A percentile compares a stretch with the other conserved stretches of the same genome.
phyloP scores from a whole-genome alignment of 2,113 vertebrate genomes.

The Orycteropus afer region DNA sequence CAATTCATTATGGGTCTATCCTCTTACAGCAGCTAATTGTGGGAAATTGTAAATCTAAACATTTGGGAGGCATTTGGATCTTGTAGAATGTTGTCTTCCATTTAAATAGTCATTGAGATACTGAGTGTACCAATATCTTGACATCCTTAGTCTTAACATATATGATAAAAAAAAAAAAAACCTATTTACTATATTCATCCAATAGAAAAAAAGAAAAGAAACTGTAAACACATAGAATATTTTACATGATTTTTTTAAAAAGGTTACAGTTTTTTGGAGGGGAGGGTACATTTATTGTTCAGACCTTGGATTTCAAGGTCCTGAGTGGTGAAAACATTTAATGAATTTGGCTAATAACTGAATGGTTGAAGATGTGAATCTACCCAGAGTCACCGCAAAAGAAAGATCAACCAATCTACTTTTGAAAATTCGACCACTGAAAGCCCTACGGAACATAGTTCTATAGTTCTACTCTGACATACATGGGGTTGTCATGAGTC shows the following conservation, averaged over 20 bases:
- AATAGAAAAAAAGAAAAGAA: background rate
- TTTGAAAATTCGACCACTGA: background rate
- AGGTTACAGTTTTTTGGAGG: background rate
- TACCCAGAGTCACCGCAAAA: background rate
- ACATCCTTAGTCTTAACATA: background rate
- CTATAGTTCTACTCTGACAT: background rate
- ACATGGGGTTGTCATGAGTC: too few species aligned
- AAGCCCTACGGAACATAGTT: background rate
- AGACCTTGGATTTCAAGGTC: background rate
- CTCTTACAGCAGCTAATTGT: background rate
- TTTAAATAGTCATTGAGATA: background rate
- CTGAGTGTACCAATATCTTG: background rate
- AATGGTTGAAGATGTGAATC: background rate
- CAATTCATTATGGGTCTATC: background rate
- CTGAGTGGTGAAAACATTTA: background rate
- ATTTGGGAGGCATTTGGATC: background rate
- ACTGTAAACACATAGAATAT: background rate
- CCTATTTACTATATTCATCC: background rate
- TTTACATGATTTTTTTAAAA: background rate
- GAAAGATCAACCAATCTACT: background rate
- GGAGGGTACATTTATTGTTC: background rate
- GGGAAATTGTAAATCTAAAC: background rate
- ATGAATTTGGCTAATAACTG: background rate
- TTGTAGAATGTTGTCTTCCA: background rate
- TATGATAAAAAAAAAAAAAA: background rate